A percentile compares a stretch with the other conserved stretches of the same genome.
Evolutionary conservation across 2,888 invertebrate genomes (phyloP).

Genomic region (Osedax frankpressi): DNA sequence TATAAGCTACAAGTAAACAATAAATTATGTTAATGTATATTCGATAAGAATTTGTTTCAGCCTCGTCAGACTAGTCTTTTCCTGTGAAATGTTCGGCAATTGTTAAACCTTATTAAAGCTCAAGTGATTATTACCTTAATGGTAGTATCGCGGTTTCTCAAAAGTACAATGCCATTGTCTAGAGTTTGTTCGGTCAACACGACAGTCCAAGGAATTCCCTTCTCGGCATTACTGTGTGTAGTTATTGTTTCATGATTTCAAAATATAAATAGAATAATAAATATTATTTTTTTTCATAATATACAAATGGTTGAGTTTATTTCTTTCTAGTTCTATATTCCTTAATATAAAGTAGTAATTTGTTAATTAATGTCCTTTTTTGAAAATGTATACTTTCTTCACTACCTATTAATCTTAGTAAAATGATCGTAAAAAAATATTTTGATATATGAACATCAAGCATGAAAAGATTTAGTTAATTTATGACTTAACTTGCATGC

Average conservation of each 20-base stretch:
- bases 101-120: background rate
- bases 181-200: slow-evolving; percentile 59
- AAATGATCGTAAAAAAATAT: no score
- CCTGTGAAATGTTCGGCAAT: background rate
- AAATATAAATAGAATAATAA: no score
- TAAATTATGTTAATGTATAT: background rate
- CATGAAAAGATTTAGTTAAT: no score
- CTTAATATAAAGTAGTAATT: no score
- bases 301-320: background rate
- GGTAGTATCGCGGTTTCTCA: slow-evolving; percentile 50
- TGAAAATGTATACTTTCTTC: no score
- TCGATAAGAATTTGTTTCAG: background rate
- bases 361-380: no score
- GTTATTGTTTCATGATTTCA: no score
- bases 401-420: no score
- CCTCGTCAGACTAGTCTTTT: background rate
- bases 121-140: slow-evolving; percentile 59
- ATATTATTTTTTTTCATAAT: no score
- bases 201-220: slow-evolving; percentile 63
- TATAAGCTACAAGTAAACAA: background rate
- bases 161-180: slow-evolving; percentile 58
- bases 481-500: no score
- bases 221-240: slow-evolving; percentile 49
- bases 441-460: no score
- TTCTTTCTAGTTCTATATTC: background rate